Evolutionary conservation across 1,140 invertebrate genomes (phyloP).

Genomic region (Contarinia nasturtii): DNA sequence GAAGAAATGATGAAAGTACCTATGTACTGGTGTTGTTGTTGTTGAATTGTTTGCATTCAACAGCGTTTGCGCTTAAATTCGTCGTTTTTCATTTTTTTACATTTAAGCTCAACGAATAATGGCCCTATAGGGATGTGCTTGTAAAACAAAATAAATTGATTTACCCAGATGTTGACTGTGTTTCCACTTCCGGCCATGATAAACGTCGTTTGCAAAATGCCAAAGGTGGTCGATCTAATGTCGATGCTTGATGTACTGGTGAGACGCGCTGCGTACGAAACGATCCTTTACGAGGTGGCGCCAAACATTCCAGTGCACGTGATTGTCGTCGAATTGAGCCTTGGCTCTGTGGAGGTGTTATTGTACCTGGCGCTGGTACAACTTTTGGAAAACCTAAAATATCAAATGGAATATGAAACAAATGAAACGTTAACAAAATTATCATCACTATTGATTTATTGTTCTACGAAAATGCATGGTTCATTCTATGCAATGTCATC

Average conservation of each 20-base stretch:
- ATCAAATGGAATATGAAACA: too few species aligned
- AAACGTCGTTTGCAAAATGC: constrained; percentile 51
- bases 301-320: constrained; percentile 35
- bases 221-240: constrained; percentile 35
- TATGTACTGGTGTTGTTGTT: too few species aligned
- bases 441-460: too few species aligned
- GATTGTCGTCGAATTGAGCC: constrained; percentile 26
- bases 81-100: not conserved
- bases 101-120: not conserved
- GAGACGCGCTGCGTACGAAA: constrained; percentile 30
- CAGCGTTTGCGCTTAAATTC: too few species aligned
- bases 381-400: constrained; percentile 18
- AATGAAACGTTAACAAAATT: too few species aligned
- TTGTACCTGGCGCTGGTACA: constrained; percentile 32
- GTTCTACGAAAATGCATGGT: too few species aligned
- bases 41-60: too few species aligned
- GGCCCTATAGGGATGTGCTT: not conserved
- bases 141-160: constrained; percentile 12
- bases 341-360: constrained; percentile 20
- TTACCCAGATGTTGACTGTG: constrained; percentile 58
- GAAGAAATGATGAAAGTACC: too few species aligned
- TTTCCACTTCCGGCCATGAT: constrained; percentile 69
- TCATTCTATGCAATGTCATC: too few species aligned
- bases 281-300: constrained; percentile 34
- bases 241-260: constrained; percentile 27